Conservation (phyloP, 1,140 invertebrate species). For the Drosophila elegans region DNA sequence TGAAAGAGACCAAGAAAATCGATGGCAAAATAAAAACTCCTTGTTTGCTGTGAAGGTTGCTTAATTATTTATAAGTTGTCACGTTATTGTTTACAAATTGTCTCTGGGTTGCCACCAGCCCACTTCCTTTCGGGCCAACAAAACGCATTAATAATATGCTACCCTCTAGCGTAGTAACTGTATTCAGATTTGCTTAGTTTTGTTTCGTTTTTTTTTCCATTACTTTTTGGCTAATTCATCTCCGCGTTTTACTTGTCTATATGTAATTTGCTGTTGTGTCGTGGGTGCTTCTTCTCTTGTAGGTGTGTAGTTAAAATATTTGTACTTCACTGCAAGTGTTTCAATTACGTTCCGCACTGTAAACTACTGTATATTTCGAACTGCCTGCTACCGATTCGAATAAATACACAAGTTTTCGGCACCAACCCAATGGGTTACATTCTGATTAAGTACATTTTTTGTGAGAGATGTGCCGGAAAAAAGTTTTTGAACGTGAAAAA, state of each 20-base stretch:
- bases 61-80: conserved; percentile 65
- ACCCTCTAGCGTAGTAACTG: conserved; percentile 61
- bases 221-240: conserved; percentile 71
- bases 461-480: conserved; percentile 14
- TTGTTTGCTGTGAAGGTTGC: conserved; percentile 64
- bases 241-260: conserved; percentile 43
- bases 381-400: conserved; percentile 11
- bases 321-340: conserved; percentile 80
- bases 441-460: conserved; percentile 28
- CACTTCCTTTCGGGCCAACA: conserved; percentile 7
- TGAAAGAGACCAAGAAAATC: conserved; percentile 44
- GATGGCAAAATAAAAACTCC: conserved; percentile 51
- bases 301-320: conserved; percentile 60
- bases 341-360: conserved; percentile 55
- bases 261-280: conserved; percentile 27
- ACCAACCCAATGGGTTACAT: conserved; percentile 1
- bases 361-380: conserved; percentile 7
- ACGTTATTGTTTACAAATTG: conserved; percentile 38
- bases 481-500: conserved; percentile 16
- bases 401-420: conserved; percentile 2
- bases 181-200: conserved; percentile 52
- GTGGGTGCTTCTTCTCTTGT: conserved; percentile 34
- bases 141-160: conserved; percentile 55
- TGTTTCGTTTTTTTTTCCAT: conserved; percentile 20
- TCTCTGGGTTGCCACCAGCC: conserved; percentile 21